Evolutionary conservation across 1,140 invertebrate species (phyloP), one percentile per base, ranked within the genome.

Genomic region (Tetragonula clypearis): DNA sequence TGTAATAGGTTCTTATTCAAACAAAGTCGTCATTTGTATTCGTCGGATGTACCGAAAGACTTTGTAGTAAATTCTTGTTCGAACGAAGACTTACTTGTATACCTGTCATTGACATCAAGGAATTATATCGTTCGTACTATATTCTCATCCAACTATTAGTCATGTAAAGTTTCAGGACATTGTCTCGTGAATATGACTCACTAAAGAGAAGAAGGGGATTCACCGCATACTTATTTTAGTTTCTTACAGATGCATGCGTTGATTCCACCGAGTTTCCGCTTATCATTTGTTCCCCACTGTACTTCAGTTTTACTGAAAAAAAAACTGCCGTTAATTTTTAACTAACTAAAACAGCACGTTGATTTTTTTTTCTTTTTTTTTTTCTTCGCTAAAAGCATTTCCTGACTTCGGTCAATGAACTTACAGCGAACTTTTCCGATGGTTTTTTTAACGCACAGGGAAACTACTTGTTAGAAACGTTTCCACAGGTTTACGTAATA

Each of bases 351-450:
- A 49, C 0, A 55, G 15, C 35, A n/a, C 49, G 26, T 55, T 41
- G 49, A 68, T 17, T 65, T 30, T 12, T 4, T 49, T 30, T 23
- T 68, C n/a, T 30, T 30, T 1, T 17, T 53, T 30, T 12, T 4
- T 30, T 62, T 62, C 21, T 6, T 8, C 21, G 19, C 30, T 6
- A 55, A 12, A 30, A 56, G 26, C n/a, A 35, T 66, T 55, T 14
- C 12, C 14, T 53, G 26, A 82, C 53, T 66, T 75, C 80, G 80
- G 71, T 82, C 80, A 75, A 11, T 26, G 72, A 82, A 75, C 72
- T n/a, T 56, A 41, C 23, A 56, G 69, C 41, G 30, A 55, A 66
- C 23, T 66, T 82, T 82, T 65, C 72, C 12, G 26, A 49, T 35
- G 26, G 66, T 82, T 75, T 82, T 72, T 68, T 21, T 53, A 75